Evolutionary conservation across 2,113 vertebrate genomes (phyloP).

Genomic region (Odontophorus gujanensis): DNA sequence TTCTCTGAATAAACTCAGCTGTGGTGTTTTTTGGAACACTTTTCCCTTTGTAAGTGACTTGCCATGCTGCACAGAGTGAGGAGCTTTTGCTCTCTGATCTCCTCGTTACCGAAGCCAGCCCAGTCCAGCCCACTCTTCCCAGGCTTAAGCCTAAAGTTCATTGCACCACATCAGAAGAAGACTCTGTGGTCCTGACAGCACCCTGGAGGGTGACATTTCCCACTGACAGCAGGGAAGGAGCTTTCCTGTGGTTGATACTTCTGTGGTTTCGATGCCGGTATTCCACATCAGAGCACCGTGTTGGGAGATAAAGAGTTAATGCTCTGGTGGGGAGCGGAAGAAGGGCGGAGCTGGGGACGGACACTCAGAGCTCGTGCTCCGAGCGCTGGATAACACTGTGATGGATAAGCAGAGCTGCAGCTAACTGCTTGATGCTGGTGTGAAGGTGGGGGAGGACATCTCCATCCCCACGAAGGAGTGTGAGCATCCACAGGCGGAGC

Average conservation of each 20-base stretch:
- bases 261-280: too few relatives aligned
- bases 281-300: too few relatives aligned
- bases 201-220: neutral
- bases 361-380: too few relatives aligned
- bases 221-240: neutral
- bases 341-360: too few relatives aligned
- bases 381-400: too few relatives aligned
- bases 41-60: neutral
- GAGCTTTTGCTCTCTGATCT: neutral
- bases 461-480: neutral
- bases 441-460: neutral
- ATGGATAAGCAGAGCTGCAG: neutral
- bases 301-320: too few relatives aligned
- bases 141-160: neutral
- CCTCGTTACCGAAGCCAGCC: neutral
- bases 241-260: neutral
- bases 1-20: neutral
- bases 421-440: rapidly evolving
- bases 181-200: neutral
- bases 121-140: neutral
- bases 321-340: too few relatives aligned
- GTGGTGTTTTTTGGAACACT: neutral
- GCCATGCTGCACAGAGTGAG: neutral
- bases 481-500: neutral
- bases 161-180: neutral